Evolutionary conservation across 2,797 vertebrate genomes (phyloP), one percentile per base, ranked within the genome.

Genomic region (Danio jaintianensis): DNA sequence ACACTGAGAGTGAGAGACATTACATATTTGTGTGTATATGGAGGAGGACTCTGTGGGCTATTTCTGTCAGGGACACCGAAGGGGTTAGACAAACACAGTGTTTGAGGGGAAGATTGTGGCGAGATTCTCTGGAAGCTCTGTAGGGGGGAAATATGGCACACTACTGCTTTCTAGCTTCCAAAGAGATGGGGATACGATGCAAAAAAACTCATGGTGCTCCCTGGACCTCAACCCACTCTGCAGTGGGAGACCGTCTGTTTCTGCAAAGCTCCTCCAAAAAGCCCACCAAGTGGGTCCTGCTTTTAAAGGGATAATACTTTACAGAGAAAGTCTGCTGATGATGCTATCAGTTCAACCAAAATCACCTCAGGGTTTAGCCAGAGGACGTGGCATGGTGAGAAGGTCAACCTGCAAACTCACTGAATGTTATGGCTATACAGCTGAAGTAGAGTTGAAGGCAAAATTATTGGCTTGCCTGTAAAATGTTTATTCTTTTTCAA

Each of bases 221-320:
- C 91, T 93, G 93, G 93, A 92, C 91, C 88, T 85, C 82, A 83
- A 91, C 90, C 89, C 92, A 84, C 87, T 91, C 89, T 88, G 90
- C 87, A 89, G 92, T 89, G 87, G 88, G 91, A 84, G 92, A 91
- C 93, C 93, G 93, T 94, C 93, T 94, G 93, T 94, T 92, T 90
- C 82, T 83, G 83, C 82, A 77, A 79, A 92, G 90, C 86, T 90
- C 90, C 93, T 94, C 92, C 93, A 93, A 90, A 85, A 89, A 92
- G 89, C 91, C 90, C 90, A 91, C 91, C 89, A 89, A 90, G 91
- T 88, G 81, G 67, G 79, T 87, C 66, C 87, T 89, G 87, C 85
- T 75, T 73, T 71, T 85, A 85, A 75, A 91, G 86, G 83, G 71
- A 84, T 72, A 48, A 76, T 9, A 66, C 53, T 80, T 81, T 74